Conservation (phyloP, 2,113 vertebrate species). For the Pseudonaja textilis region DNA sequence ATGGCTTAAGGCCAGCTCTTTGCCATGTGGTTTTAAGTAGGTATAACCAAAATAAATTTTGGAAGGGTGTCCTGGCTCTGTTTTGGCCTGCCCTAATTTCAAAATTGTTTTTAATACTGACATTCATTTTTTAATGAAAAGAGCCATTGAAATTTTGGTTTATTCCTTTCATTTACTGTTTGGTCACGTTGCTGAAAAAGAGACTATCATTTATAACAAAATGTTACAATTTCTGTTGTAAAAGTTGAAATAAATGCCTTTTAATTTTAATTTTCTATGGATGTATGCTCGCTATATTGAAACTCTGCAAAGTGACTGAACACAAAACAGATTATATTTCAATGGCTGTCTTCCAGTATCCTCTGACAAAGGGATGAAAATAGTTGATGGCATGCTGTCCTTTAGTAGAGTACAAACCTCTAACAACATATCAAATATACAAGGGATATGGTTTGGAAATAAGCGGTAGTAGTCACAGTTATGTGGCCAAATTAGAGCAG, state of each 20-base stretch:
- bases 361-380: conserved; percentile 21
- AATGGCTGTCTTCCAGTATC: neutral
- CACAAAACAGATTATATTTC: conserved; percentile 22
- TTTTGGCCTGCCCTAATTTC: neutral
- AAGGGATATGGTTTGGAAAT: neutral
- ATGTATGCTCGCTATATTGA: neutral
- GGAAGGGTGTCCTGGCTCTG: neutral
- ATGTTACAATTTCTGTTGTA: neutral
- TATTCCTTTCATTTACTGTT: neutral
- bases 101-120: neutral
- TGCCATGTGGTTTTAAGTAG: neutral
- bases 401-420: conserved; percentile 30
- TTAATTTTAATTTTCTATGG: neutral
- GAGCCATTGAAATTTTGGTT: neutral
- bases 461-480: conserved; percentile 20
- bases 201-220: neutral
- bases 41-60: neutral
- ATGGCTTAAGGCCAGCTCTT: neutral
- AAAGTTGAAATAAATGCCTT: neutral
- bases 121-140: neutral
- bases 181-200: neutral
- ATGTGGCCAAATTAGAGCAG: conserved; percentile 19
- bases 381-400: conserved; percentile 4
- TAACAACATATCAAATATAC: conserved; percentile 26
- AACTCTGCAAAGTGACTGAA: conserved; percentile 1